phyloP scores from a whole-genome alignment of 2,797 vertebrate species.

The Lithobates pipiens region DNA sequence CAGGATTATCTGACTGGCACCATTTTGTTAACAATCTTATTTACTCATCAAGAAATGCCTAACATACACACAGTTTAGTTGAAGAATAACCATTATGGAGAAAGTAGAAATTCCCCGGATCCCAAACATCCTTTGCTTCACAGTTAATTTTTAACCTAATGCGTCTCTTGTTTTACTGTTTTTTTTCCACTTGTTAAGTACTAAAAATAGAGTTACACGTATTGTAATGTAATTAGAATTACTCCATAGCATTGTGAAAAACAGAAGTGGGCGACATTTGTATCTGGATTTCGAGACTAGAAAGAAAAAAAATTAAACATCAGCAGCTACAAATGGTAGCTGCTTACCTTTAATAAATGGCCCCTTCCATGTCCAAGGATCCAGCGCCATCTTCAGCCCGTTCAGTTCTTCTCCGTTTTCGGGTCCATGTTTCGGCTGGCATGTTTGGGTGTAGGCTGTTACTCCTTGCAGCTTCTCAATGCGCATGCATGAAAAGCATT shows the following conservation, averaged over 20 bases:
- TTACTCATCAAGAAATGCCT: not conserved
- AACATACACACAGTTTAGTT: constrained; percentile 10
- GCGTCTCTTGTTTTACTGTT: constrained; percentile 47
- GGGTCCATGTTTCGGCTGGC: no score
- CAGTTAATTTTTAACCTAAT: constrained; percentile 41
- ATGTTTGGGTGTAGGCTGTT: no score
- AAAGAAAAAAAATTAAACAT: no score
- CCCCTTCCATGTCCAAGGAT: no score
- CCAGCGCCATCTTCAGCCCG: no score
- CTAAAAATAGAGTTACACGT: not conserved
- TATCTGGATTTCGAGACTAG: not conserved
- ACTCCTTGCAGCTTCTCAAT: no score
- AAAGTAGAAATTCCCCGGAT: constrained; percentile 34
- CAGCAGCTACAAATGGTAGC: no score
- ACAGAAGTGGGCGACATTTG: not conserved
- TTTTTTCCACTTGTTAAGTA: not conserved
- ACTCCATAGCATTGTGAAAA: not conserved
- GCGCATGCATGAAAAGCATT: no score
- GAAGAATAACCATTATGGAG: constrained; percentile 34
- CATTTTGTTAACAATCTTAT: not conserved
- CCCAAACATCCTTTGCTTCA: constrained; percentile 15
- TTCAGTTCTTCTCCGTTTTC: no score
- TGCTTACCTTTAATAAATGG: no score
- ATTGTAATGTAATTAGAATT: not conserved
- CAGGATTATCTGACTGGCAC: constrained; percentile 11